A percentile compares a stretch with the other conserved stretches of the same genome.
Conservation (phyloP, 53 echinoderm and acorn worm genomes). For the Actinopyga echinites region DNA sequence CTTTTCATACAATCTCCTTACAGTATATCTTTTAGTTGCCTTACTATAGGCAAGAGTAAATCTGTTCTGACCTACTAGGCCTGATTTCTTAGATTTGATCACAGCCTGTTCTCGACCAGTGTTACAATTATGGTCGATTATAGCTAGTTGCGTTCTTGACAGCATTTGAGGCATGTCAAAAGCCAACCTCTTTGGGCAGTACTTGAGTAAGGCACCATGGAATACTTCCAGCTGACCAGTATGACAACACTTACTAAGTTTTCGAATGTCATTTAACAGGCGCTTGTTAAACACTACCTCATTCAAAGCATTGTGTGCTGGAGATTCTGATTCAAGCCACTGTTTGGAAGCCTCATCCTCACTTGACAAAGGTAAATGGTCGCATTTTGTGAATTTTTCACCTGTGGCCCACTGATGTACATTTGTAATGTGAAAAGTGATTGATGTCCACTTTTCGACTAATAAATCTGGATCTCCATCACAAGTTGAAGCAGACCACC, state of each 20-base stretch:
- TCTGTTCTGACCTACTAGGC: neutral
- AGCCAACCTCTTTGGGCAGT: slow-evolving; percentile 11
- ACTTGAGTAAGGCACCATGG: neutral
- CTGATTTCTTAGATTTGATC: neutral
- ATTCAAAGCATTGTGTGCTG: slow-evolving; percentile 27
- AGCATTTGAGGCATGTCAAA: slow-evolving; percentile 17
- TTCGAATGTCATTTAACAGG: slow-evolving; percentile 22
- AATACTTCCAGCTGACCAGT: slow-evolving; percentile 27
- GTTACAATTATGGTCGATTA: slow-evolving; percentile 13
- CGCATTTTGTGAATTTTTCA: slow-evolving; percentile 27
- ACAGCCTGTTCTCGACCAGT: neutral
- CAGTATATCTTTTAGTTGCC: neutral
- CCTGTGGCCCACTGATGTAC: slow-evolving; percentile 37
- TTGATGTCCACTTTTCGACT: slow-evolving; percentile 53
- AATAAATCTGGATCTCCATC: slow-evolving; percentile 16
- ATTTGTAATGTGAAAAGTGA: slow-evolving; percentile 48
- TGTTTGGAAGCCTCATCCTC: neutral
- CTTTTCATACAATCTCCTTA: neutral
- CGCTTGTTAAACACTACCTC: slow-evolving; percentile 43
- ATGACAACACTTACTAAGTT: slow-evolving; percentile 13
- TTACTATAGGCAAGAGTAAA: neutral
- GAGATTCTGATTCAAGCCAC: slow-evolving; percentile 40
- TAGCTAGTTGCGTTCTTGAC: slow-evolving; percentile 3
- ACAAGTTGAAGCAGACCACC: slow-evolving; percentile 46
- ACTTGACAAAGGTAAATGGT: neutral